Percentiles rank a stretch among this genome's conserved stretches.
phyloP scores from a whole-genome alignment of 1,140 invertebrate species.

The Pogonomyrmex barbatus region DNA sequence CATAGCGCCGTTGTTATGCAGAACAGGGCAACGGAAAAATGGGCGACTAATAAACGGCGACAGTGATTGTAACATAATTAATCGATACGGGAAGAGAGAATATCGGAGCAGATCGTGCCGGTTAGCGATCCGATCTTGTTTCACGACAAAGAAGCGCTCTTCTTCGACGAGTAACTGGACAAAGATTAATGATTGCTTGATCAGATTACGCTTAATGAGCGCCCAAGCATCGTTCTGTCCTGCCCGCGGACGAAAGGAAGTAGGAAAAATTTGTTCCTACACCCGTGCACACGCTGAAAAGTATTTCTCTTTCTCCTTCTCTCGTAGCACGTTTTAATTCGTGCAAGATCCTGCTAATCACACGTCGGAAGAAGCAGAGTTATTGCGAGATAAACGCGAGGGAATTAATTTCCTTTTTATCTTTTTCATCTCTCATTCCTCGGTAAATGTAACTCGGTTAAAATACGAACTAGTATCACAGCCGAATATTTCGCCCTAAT shows the following conservation, averaged over 20 bases:
- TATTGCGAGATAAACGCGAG: slow-evolving; percentile 52
- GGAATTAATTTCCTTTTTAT: slow-evolving; percentile 54
- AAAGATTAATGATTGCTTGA: slow-evolving; percentile 70
- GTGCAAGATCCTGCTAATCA: slow-evolving; percentile 51
- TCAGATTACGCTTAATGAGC: slow-evolving; percentile 74
- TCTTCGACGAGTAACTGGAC: slow-evolving; percentile 56
- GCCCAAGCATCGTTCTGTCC: slow-evolving; percentile 44
- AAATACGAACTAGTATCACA: slow-evolving; percentile 4
- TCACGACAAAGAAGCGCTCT: slow-evolving; percentile 49
- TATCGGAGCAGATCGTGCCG: slow-evolving; percentile 47
- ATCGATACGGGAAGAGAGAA: slow-evolving; percentile 33
- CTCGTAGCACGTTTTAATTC: slow-evolving; percentile 51
- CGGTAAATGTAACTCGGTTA: slow-evolving; percentile 1
- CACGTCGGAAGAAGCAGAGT: slow-evolving; percentile 47
- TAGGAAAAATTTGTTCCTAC: slow-evolving; percentile 39
- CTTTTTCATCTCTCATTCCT: slow-evolving; percentile 21
- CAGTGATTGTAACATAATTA: slow-evolving; percentile 67
- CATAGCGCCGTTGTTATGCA: slow-evolving; percentile 33
- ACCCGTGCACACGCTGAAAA: slow-evolving; percentile 7
- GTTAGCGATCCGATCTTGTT: slow-evolving; percentile 55
- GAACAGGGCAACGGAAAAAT: slow-evolving; percentile 33
- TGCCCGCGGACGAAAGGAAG: neutral
- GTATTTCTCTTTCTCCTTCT: slow-evolving; percentile 31
- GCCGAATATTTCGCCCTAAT: neutral
- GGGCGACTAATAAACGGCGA: slow-evolving; percentile 37